These are phyloP conservation scores for Drosophila aff. DNA, from an alignment of 1,140 invertebrate genomes.

Conservation along the genomic window DNA sequence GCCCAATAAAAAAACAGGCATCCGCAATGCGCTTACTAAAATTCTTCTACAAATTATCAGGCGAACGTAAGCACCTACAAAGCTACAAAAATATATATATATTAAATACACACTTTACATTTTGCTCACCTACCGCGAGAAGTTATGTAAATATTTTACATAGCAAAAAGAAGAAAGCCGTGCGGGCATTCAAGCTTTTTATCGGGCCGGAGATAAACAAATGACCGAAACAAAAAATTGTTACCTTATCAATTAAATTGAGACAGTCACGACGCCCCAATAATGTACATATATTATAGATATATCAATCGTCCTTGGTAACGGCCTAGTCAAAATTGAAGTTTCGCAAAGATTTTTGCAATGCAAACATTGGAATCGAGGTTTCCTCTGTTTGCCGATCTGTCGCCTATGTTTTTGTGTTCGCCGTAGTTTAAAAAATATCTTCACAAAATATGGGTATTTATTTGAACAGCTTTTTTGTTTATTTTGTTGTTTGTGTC, in stretches of 20 bases:
- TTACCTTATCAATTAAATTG: slow-evolving; percentile 58
- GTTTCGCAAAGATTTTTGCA: slow-evolving; percentile 28
- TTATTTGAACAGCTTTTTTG: slow-evolving; percentile 70
- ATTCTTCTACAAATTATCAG: slow-evolving; percentile 26
- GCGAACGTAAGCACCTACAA: slow-evolving; percentile 1
- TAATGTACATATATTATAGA: slow-evolving; percentile 3
- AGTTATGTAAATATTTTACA: slow-evolving; percentile 53
- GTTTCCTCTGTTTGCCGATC: slow-evolving; percentile 13
- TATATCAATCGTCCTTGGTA: slow-evolving; percentile 5
- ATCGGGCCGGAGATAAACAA: slow-evolving; percentile 70
- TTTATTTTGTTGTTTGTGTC: not conserved
- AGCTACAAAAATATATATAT: slow-evolving; percentile 9
- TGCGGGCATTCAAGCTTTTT: slow-evolving; percentile 49
- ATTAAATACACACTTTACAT: slow-evolving; percentile 28
- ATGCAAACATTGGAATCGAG: slow-evolving; percentile 16
- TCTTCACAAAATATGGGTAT: slow-evolving; percentile 17
- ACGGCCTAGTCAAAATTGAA: slow-evolving; percentile 20
- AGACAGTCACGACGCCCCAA: slow-evolving; percentile 6
- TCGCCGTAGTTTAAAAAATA: slow-evolving; percentile 22
- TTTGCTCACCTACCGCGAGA: slow-evolving; percentile 4
- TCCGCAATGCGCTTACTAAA: slow-evolving; percentile 34
- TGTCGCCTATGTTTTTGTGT: slow-evolving; percentile 4
- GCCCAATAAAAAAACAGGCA: not conserved
- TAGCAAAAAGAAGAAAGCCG: slow-evolving; percentile 27
- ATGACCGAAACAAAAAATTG: slow-evolving; percentile 44